Evolutionary conservation across 2,888 invertebrate genomes (phyloP), one percentile per base, ranked within the genome.

Genomic region (Sepiola atlantica): DNA sequence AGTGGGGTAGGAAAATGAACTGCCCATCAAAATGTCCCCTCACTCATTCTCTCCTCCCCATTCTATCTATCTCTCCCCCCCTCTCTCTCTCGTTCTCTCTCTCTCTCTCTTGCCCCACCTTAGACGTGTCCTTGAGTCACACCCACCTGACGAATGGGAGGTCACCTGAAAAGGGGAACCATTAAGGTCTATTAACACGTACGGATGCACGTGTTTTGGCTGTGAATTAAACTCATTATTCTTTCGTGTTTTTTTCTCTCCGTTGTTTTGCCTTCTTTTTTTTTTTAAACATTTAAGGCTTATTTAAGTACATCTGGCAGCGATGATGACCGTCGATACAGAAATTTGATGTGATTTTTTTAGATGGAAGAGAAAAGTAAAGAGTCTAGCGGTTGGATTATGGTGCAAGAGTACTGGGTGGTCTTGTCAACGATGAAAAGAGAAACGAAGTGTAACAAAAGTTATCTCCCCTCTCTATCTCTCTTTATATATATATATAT

Each of bases 221-320:
- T n/a, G n/a, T 16, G 77, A 77, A 77, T 12, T n/a, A 77, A 77
- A 77, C 21, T 28, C 28, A 10, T 12, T n/a, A 77, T 77, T 45
- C 45, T 45, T 45, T 45, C 45, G 45, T 8, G 2, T 45, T 45
- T 45, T 45, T 8, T 45, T 45, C 8, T 2, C 8, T 4, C 8
- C 8, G 2, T 45, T 45, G 45, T 45, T 45, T 45, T 45, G 45
- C 8, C 8, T 45, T 45, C 4, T 45, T 45, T 4, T 45, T 45
- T 45, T 45, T 77, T 77, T 77, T n/a, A 14, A n/a, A 77, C 77
- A n/a, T n/a, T 77, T n/a, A n/a, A 45, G n/a, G n/a, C 77, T 77
- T n/a, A 77, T 77, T 77, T n/a, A 77, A 77, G 77, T 77, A 77
- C 77, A n/a, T 77, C n/a, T 77, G 77, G n/a, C n/a, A 77, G n/a